A percentile compares a stretch with the other conserved stretches of the same genome.
Conservation (phyloP, 1,140 invertebrate species). For the Idris sp. region DNA sequence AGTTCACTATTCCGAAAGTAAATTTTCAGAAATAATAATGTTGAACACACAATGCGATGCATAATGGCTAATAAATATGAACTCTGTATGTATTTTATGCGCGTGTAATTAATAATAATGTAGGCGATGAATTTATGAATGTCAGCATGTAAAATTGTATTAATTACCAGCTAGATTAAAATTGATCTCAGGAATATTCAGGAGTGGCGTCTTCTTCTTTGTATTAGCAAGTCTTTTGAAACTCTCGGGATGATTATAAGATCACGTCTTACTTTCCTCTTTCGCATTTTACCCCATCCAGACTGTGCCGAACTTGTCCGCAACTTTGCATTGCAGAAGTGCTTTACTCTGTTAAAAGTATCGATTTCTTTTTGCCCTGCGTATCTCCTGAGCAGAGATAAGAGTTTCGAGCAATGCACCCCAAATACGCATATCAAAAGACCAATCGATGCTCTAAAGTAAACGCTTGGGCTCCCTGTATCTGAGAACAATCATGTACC, state of each 20-base stretch:
- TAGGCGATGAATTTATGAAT: constrained; percentile 36
- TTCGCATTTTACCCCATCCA: not conserved
- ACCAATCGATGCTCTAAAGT: constrained; percentile 56
- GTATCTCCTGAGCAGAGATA: constrained; percentile 36
- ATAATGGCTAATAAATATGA: constrained; percentile 38
- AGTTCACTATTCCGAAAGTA: constrained; percentile 2
- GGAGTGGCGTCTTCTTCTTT: constrained; percentile 34
- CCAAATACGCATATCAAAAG: constrained; percentile 49
- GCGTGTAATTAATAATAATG: constrained; percentile 43
- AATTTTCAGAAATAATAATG: constrained; percentile 23
- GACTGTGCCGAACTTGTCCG: constrained; percentile 16
- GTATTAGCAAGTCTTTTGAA: constrained; percentile 43
- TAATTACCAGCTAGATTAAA: constrained; percentile 39
- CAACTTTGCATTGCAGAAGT: constrained; percentile 40
- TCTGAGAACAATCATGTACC: constrained; percentile 50
- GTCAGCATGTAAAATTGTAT: constrained; percentile 43
- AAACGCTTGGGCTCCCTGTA: constrained; percentile 35
- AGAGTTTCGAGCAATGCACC: constrained; percentile 44
- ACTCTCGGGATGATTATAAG: constrained; percentile 39
- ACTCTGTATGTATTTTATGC: constrained; percentile 37
- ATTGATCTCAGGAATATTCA: constrained; percentile 47
- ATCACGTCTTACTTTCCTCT: constrained; percentile 19
- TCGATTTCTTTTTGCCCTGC: constrained; percentile 38
- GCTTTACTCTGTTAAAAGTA: constrained; percentile 25
- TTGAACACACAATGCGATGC: constrained; percentile 17